Conservation (phyloP, 2,797 vertebrate genomes). For the Characodon lateralis region DNA sequence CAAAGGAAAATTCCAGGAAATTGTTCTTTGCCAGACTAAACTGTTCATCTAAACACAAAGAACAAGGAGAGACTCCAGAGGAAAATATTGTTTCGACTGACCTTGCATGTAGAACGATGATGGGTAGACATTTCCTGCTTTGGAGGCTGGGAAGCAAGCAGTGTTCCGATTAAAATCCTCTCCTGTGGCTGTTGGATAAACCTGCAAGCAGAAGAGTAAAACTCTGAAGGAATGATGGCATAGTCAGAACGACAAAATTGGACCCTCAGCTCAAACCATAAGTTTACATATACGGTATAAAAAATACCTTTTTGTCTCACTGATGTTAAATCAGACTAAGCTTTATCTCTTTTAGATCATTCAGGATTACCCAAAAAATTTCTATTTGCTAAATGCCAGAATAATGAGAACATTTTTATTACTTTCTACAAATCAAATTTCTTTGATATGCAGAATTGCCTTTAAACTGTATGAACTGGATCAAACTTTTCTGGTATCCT, state of each 20-base stretch:
- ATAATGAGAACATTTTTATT: background rate
- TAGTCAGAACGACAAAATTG: background rate
- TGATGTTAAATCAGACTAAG: background rate
- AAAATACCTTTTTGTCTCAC: background rate
- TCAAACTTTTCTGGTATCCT: background rate
- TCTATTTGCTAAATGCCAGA: background rate
- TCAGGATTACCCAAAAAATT: background rate
- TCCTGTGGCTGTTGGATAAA: constrained; percentile 82
- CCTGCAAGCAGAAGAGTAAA: constrained; percentile 53
- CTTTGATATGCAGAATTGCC: background rate
- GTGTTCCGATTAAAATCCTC: constrained; percentile 90
- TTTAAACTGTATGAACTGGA: background rate
- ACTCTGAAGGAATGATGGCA: background rate
- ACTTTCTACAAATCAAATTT: background rate
- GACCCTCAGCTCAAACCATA: background rate
- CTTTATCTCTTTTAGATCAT: background rate
- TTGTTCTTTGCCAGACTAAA: constrained; percentile 21
- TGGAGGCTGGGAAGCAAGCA: constrained; percentile 84
- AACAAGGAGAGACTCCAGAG: background rate
- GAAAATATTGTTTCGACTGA: constrained; percentile 59
- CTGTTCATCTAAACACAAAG: constrained; percentile 34
- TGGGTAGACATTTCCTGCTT: constrained; percentile 89
- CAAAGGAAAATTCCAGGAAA: constrained; percentile 10
- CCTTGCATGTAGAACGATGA: constrained; percentile 92
- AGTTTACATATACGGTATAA: background rate